Conservation (phyloP, 2,888 invertebrate species). For the Perizoma affinitatum region DNA sequence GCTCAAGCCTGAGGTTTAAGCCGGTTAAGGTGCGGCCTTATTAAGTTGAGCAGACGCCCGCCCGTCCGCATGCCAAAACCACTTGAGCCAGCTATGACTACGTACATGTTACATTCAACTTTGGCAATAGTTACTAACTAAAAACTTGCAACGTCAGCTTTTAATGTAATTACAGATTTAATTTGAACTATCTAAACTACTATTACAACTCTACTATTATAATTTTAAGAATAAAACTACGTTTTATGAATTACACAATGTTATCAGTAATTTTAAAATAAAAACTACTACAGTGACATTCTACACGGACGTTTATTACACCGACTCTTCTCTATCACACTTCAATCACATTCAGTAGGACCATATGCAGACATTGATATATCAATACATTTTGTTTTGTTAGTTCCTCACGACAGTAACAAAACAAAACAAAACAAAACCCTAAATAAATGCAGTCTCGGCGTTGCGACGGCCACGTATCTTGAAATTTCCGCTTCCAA, state of each 20-base stretch:
- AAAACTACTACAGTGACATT: slow-evolving; percentile 30
- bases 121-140: slow-evolving; percentile 60
- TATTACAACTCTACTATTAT: background rate
- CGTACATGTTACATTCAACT: slow-evolving; percentile 64
- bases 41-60: slow-evolving; percentile 71
- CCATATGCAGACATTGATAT: slow-evolving; percentile 12
- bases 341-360: slow-evolving; percentile 13
- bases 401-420: slow-evolving; percentile 32
- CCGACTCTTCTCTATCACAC: slow-evolving; percentile 13
- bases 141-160: slow-evolving; percentile 50
- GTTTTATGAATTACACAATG: background rate
- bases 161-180: slow-evolving; percentile 37
- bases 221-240: background rate
- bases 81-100: slow-evolving; percentile 62
- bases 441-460: slow-evolving; percentile 42
- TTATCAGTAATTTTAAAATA: slow-evolving; percentile 11
- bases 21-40: slow-evolving; percentile 72
- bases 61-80: slow-evolving; percentile 75
- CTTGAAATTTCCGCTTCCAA: slow-evolving; percentile 60
- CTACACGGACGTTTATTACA: slow-evolving; percentile 34
- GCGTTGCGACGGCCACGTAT: slow-evolving; percentile 49
- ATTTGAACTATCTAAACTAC: background rate
- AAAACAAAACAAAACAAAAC: slow-evolving; percentile 46
- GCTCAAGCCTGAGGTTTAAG: slow-evolving; percentile 56
- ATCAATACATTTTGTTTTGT: slow-evolving; percentile 13